Base-by-base conservation (phyloP, 2,797 vertebrate species). In the Oryzias dopingdopingensis region DNA sequence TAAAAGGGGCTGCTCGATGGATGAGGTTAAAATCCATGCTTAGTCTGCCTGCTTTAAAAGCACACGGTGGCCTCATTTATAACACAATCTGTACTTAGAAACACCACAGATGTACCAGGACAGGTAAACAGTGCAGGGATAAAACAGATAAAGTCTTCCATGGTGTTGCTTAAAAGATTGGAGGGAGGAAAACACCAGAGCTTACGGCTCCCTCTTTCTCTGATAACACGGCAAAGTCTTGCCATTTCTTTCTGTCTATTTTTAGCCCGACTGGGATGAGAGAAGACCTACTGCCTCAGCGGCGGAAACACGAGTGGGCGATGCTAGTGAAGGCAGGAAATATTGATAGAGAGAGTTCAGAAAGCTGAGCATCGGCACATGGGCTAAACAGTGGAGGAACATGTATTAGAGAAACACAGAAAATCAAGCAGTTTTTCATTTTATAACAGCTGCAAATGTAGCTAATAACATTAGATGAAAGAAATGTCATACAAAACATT, bases 201-300 rank as follows among this genome's bases (percentile, higher is more conserved):
- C 59, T 45, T 29, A 23, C 63, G 54, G 49, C 56, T 62, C n/a
- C 10, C 59, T 43, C 32, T 62, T 75, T 72, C 62, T 62, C 69
- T 50, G 69, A 69, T 76, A 74, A 77, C 61, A 70, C 37, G 72
- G 66, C 66, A 68, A 67, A 71, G 49, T 70, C 70, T 71, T 67
- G 59, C 52, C 67, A 70, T 50, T 65, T 62, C 4, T 13, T 56
- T 65, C 56, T 61, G 57, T 53, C 63, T 86, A 88, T 88, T 83
- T 91, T 82, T 88, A 84, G 83, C 62, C 13, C 63, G 57, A 67
- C 62, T 24, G 58, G 80, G 71, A 88, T 87, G 76, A 86, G 82
- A 88, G 79, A 85, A 77, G 71, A 82, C 79, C 78, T 77, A 81
- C 72, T 64, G 74, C 70, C 77, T 85, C 40, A 72, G 77, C 62